phyloP scores from a whole-genome alignment of 2,797 vertebrate species.

The Leptodactylus fallax region DNA sequence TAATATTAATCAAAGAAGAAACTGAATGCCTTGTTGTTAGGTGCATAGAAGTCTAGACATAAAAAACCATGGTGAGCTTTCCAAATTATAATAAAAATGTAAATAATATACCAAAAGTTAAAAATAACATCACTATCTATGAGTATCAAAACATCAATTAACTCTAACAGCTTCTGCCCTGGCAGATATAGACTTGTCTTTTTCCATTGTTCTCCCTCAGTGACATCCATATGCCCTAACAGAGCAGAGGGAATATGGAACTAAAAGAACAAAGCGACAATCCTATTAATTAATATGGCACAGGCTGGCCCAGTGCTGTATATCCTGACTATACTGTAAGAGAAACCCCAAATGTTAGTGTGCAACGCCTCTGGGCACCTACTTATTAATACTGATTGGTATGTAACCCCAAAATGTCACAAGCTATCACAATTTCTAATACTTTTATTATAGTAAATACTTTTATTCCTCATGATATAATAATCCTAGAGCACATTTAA shows the following conservation, averaged over 20 bases:
- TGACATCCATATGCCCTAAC: not conserved
- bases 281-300: not conserved
- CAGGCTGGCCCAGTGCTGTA: not conserved
- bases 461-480: no score
- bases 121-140: not conserved
- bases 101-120: not conserved
- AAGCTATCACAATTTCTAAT: no score
- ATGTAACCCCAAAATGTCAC: no score
- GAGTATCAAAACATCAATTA: not conserved
- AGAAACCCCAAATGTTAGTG: not conserved
- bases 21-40: conserved; percentile 40
- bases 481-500: no score
- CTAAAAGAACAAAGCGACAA: not conserved
- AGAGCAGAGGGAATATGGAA: not conserved
- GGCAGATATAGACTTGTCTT: not conserved
- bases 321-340: not conserved
- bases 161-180: not conserved
- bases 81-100: not conserved
- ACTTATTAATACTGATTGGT: not conserved
- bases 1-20: conserved; percentile 51
- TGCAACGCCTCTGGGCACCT: not conserved
- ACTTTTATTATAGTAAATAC: no score
- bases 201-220: not conserved
- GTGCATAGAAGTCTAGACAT: conserved; percentile 10
- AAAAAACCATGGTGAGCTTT: conserved; percentile 26